Evolutionary conservation across 2,888 invertebrate species (phyloP), one percentile per base, ranked within the genome.

Genomic region (Celastrina argiolus): DNA sequence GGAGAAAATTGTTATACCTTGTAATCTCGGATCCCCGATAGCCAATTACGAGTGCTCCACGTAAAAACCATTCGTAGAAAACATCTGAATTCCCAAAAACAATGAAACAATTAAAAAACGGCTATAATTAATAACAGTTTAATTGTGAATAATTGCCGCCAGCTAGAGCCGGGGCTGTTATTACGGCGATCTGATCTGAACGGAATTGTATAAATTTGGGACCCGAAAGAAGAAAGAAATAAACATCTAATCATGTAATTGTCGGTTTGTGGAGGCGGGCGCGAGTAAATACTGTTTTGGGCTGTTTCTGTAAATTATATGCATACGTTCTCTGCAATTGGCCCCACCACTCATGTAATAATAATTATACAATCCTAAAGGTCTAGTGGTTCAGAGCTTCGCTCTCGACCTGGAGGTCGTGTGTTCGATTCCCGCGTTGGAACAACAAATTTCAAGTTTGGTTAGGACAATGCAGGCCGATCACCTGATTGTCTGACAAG

Each of bases 171-270:
- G 73, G 76, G 22, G 31, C 83, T 85, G 76, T 85, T 82, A 86
- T 85, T 85, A 85, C 75, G 74, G 74, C 78, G 84, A 85, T 84
- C 79, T 74, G 80, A 86, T 86, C 85, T 81, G 78, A 82, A 80
- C 80, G 76, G 73, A 83, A 87, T 87, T 87, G 87, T 87, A 84
- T 85, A 83, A 84, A 87, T 85, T 84, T 81, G 78, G 79, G 75
- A 78, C 77, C 75, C 73, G 83, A 82, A 84, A 86, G 85, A 87
- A n/a, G n/a, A n/a, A n/a, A n/a, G n/a, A n/a, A n/a, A n/a, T n/a
- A n/a, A 83, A 82, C 82, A 79, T 78, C 75, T 87, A 87, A 88
- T 88, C 85, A 82, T 51, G 65, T 87, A 85, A 84, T 86, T 72
- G 82, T 81, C 74, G 81, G 80, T 78, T 79, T 14, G 22, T 26